Percentiles rank a stretch among this genome's conserved stretches.
These are phyloP conservation scores for Arnoldichthys spilopterus DNA, from an alignment of 2,797 vertebrate genomes.

Conservation along the genomic window DNA sequence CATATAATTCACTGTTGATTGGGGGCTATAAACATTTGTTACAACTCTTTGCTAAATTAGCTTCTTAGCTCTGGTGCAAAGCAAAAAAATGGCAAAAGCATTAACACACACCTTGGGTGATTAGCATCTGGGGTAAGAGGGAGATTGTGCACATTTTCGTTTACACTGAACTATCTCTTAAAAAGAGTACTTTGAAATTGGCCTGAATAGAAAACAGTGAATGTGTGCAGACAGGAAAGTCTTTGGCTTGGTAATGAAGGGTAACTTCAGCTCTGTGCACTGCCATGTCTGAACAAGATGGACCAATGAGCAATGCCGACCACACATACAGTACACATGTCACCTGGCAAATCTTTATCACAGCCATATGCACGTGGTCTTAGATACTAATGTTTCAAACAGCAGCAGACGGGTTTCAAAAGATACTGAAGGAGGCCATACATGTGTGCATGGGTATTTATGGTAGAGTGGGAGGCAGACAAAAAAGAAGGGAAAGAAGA, in stretches of 20 bases:
- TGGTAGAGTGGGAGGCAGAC: constrained; percentile 21
- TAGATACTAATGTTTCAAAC: constrained; percentile 23
- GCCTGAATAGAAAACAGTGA: background rate
- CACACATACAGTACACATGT: constrained; percentile 27
- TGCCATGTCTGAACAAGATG: background rate
- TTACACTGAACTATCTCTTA: background rate
- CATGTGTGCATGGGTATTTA: background rate
- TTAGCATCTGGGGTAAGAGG: background rate
- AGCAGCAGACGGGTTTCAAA: background rate
- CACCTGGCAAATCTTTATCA: constrained; percentile 9
- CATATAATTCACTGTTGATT: too few relatives aligned
- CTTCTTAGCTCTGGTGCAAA: background rate
- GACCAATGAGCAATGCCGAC: constrained; percentile 13
- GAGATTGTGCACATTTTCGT: background rate
- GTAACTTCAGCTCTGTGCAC: constrained; percentile 21
- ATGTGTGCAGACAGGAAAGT: background rate
- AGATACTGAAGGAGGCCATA: background rate
- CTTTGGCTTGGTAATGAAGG: background rate
- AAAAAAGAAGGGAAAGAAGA: background rate
- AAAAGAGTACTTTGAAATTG: background rate
- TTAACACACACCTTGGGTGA: background rate
- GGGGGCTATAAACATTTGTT: background rate
- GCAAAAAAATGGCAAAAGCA: too few relatives aligned
- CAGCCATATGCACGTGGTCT: background rate
- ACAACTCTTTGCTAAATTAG: background rate